Conservation (phyloP, 2,797 vertebrate species). For the Manis javanica region DNA sequence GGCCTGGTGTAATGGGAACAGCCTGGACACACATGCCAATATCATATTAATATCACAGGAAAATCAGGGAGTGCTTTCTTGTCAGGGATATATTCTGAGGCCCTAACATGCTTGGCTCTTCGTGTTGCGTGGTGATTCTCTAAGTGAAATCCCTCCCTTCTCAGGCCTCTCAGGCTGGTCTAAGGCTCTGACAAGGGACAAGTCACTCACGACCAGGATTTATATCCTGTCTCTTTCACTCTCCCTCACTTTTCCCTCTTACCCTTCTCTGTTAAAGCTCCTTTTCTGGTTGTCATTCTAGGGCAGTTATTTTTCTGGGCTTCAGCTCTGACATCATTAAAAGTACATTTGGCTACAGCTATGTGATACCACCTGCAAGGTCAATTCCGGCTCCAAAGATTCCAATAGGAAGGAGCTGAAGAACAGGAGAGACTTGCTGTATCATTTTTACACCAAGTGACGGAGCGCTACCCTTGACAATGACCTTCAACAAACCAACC, state of each 20-base stretch:
- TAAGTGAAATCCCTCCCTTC: not conserved
- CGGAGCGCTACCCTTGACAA: not conserved
- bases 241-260: not conserved
- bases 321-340: constrained; percentile 34
- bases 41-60: not conserved
- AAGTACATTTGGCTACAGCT: not conserved
- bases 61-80: not conserved
- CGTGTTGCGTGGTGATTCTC: not conserved
- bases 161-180: not conserved
- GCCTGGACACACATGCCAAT: not conserved
- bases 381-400: constrained; percentile 23
- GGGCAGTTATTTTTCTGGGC: constrained; percentile 18
- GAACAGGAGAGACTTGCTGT: not conserved
- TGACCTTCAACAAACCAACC: constrained; percentile 34
- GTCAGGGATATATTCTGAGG: not conserved
- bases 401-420: not conserved
- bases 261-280: not conserved
- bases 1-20: not conserved
- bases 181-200: not conserved
- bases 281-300: constrained; percentile 7
- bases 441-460: constrained; percentile 38
- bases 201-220: not conserved
- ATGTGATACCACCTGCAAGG: not conserved
- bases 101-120: not conserved
- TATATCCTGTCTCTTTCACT: not conserved